Evolutionary conservation across 2,888 invertebrate genomes (phyloP).

Genomic region (Drosophila histrio): DNA sequence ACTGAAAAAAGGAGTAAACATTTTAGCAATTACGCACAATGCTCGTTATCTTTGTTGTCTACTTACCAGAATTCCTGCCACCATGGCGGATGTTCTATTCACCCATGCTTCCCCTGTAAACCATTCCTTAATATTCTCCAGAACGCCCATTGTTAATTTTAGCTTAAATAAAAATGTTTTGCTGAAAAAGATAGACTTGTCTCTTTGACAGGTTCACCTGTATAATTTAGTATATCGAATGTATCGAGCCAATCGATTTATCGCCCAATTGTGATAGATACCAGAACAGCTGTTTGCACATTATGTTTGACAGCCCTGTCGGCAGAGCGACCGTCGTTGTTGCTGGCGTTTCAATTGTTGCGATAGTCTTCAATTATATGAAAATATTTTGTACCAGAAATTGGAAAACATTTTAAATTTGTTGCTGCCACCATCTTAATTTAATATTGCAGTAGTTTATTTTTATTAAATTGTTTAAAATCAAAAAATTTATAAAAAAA

Average conservation of each 20-base stretch:
- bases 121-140: constrained; percentile 91
- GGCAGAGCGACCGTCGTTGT: background rate
- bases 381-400: too few relatives aligned
- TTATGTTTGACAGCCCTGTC: background rate
- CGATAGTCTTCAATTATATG: too few relatives aligned
- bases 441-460: too few relatives aligned
- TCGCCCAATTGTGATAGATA: background rate
- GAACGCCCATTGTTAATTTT: constrained; percentile 86
- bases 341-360: too few relatives aligned
- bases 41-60: constrained; percentile 38
- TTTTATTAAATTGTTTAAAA: too few relatives aligned
- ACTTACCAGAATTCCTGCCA: constrained; percentile 93
- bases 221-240: constrained; percentile 14
- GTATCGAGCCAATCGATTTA: background rate
- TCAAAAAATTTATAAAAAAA: too few relatives aligned
- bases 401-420: too few relatives aligned
- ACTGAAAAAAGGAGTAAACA: constrained; percentile 85
- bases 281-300: constrained; percentile 15
- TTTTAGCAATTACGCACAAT: constrained; percentile 16
- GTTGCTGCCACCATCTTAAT: too few relatives aligned
- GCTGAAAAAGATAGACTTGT: constrained; percentile 27
- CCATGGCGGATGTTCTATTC: constrained; percentile 93
- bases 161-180: constrained; percentile 16
- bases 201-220: constrained; percentile 16
- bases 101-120: constrained; percentile 94